Conservation (phyloP, 1,140 invertebrate species). For the Rhagoletis pomonella region DNA sequence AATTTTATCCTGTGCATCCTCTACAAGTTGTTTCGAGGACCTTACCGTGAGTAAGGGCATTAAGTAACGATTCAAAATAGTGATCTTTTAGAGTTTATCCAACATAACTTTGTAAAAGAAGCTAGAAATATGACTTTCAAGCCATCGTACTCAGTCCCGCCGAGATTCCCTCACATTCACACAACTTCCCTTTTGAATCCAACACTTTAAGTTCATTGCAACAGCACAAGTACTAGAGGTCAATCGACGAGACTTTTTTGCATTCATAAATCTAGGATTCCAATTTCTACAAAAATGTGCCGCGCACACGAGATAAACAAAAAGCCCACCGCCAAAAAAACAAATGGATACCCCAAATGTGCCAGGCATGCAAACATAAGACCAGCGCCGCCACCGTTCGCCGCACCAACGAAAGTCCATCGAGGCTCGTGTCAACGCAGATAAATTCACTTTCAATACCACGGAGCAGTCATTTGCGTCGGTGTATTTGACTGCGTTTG, state of each 20-base stretch:
- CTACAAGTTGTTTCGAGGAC: too few species aligned
- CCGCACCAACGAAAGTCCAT: background rate
- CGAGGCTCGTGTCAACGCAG: constrained; percentile 5
- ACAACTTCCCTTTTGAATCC: too few species aligned
- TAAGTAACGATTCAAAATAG: too few species aligned
- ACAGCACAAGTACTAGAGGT: too few species aligned
- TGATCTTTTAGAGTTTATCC: too few species aligned
- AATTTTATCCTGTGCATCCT: too few species aligned
- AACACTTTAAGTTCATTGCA: too few species aligned
- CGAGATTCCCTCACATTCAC: too few species aligned
- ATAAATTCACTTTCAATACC: constrained; percentile 49
- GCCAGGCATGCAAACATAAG: background rate
- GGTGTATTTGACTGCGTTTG: background rate
- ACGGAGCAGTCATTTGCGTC: background rate
- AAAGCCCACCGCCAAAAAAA: background rate
- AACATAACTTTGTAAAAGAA: too few species aligned
- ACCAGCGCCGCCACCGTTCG: background rate
- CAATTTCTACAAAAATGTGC: background rate
- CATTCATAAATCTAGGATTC: constrained; percentile 4
- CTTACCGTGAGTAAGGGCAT: too few species aligned
- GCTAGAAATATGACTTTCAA: too few species aligned
- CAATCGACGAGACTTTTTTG: background rate
- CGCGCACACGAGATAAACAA: background rate
- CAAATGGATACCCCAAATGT: background rate
- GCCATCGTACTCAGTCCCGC: too few species aligned